Base-by-base conservation (phyloP, 2,113 vertebrate genomes). In the Myotis brandtii region DNA sequence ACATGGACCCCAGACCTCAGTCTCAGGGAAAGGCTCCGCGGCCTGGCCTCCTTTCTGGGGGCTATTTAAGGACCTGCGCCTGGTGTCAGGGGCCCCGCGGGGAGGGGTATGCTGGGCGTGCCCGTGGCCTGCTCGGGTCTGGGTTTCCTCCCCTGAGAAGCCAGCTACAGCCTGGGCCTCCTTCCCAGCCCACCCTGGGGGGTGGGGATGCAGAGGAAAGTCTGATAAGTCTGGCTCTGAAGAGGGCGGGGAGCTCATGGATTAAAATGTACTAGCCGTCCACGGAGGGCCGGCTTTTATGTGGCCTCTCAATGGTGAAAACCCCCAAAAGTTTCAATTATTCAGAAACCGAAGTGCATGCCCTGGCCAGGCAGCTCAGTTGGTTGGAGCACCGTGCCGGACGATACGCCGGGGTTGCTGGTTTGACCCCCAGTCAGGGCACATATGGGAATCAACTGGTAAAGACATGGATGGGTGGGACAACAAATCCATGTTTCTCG, bases 1-100 rank as follows among this genome's bases (percentile, higher is more conserved):
- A 96, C 95, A 90, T 79, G 25, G 69, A 86, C 25, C 73, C 95
- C 27, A 0, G 40, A 9, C 73, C 27, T 86, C 92, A 96, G 97
- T 94, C 96, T 96, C 93, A 89, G 97, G 94, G 94, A 95, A 93
- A 96, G 87, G 59, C 96, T 88, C 70, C 91, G 96, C 94, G 94
- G 91, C 91, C 34, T 32, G 73, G 91, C 89, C 96, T 86, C 91
- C 86, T 92, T 89, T 92, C 93, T 90, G 93, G 97, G 94, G 94
- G 94, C 96, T 91, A 75, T 96, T 95, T 96, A 94, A 97, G 97
- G 25, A 13, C 84, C 21, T 34, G 59, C 0, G 12, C 25, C 56
- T 40, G 77, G 77, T 6, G 20, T 21, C 9, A 23, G 25, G 23
- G 48, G 23, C 30, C 66, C 14, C 5, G 1, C 0, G 32, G 30